phyloP scores from a whole-genome alignment of 2,797 vertebrate genomes.

The Tolypeutes matacus region DNA sequence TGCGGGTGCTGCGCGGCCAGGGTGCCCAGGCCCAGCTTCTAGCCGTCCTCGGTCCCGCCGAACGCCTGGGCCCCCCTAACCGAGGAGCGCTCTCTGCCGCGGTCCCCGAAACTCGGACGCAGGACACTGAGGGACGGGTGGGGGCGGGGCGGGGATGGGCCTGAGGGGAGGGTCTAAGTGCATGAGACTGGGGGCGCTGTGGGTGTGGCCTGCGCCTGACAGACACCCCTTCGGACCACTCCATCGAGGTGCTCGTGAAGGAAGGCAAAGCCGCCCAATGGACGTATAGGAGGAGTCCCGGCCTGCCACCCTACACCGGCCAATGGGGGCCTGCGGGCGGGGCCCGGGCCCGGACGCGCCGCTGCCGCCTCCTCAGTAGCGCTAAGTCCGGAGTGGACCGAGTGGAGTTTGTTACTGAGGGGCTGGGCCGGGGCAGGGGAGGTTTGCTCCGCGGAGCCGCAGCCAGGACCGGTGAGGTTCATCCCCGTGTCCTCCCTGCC shows the following conservation, averaged over 20 bases:
- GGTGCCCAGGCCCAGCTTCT: background rate
- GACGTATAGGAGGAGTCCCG: background rate
- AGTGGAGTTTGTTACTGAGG: constrained; percentile 70
- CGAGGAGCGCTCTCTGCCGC: background rate
- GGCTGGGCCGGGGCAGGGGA: constrained; percentile 29
- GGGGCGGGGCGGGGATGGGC: background rate
- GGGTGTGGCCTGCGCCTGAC: constrained; percentile 52
- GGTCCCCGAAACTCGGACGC: background rate
- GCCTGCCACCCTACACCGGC: constrained; percentile 73
- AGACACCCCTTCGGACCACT: constrained; percentile 80
- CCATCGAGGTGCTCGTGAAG: constrained; percentile 75
- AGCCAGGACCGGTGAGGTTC: constrained; percentile 19
- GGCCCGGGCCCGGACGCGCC: constrained; percentile 73
- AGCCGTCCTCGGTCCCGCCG: background rate
- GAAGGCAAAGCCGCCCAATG: constrained; percentile 75
- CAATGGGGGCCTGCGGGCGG: constrained; percentile 76
- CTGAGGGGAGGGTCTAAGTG: background rate
- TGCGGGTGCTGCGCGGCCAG: background rate
- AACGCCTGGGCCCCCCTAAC: accelerated
- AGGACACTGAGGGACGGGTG: background rate
- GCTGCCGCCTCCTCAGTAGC: constrained; percentile 81
- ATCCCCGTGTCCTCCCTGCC: background rate
- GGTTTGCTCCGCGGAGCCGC: constrained; percentile 49
- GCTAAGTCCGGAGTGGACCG: constrained; percentile 83
- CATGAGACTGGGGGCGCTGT: background rate